Base-by-base conservation (phyloP, 2,113 vertebrate species). In the Eubucco bourcierii region DNA sequence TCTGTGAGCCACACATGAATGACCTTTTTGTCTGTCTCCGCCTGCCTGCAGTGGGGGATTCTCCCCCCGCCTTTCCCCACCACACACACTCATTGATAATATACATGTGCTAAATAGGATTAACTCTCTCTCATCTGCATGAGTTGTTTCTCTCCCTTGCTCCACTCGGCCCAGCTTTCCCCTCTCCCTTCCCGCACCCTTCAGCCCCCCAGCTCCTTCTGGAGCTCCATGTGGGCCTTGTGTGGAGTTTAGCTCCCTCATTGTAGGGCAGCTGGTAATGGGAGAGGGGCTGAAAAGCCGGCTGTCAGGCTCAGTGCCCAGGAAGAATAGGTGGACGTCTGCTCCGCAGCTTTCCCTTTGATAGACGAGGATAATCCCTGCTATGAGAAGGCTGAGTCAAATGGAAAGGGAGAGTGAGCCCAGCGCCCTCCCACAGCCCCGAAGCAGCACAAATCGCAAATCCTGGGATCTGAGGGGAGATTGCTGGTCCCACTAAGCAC, bases 71-170 rank as follows among this genome's bases (percentile, higher is more conserved):
- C 88, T 94, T 95, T 84, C 88, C 90, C 90, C 92, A 90, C 93
- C 96, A 13, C 91, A 92, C 91, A 95, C 83, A 71, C 87, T 96
- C 93, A 93, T 94, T 97, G 95, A 97, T 97, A 98, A 97, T 97
- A 97, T 97, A 98, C 92, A 96, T 97, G 95, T 97, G 97, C 96
- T 98, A 98, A 98, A 97, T 94, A 97, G 97, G 97, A 98, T 98
- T 98, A 98, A 95, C 84, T 95, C 75, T 93, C 72, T 80, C 91
- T 82, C 90, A 90, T 95, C 86, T 97, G 94, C 84, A 71, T 83
- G 91, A 96, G 84, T 84, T 87, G 92, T 96, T 96, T 87, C 90
- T 96, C 58, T 93, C 80, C 33, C 80, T 80, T 50, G 80, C 59
- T 10, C 68, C 76, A 59, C 94, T 95, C 90, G 23, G 56, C 20